These are phyloP conservation scores for Portunus trituberculatus DNA, from an alignment of 1,140 invertebrate species.

Conservation along the genomic window DNA sequence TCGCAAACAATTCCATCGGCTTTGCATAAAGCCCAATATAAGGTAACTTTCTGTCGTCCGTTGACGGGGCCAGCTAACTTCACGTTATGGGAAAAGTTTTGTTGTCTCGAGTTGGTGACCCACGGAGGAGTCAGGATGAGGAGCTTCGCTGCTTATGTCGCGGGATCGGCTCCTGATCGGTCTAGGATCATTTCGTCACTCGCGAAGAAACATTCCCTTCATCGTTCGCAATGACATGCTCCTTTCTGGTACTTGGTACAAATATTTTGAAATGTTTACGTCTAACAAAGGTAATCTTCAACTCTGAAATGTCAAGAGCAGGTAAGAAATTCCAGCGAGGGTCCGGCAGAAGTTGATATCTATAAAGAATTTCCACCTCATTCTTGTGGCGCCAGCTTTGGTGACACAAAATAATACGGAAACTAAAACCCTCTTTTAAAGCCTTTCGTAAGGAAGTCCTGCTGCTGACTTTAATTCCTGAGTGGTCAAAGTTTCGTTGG, in stretches of 20 bases:
- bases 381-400: too few relatives aligned
- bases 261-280: too few relatives aligned
- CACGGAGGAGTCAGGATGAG: background rate
- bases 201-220: background rate
- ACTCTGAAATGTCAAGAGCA: too few relatives aligned
- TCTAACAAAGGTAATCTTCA: too few relatives aligned
- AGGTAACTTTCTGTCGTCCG: slow-evolving; percentile 1
- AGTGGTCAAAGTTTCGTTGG: background rate
- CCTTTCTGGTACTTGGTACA: background rate
- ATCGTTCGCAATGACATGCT: background rate
- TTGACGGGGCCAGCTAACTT: background rate
- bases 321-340: too few relatives aligned
- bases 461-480: slow-evolving; percentile 1
- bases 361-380: too few relatives aligned
- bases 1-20: background rate
- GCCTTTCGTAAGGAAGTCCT: background rate
- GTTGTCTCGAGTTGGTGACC: background rate
- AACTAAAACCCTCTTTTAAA: background rate
- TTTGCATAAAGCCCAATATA: background rate
- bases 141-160: background rate
- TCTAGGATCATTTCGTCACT: background rate
- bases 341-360: too few relatives aligned
- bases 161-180: background rate
- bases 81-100: background rate
- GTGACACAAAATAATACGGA: background rate